Base-by-base conservation (phyloP, 2,888 invertebrate species). In the Chymomyza fuscimana region DNA sequence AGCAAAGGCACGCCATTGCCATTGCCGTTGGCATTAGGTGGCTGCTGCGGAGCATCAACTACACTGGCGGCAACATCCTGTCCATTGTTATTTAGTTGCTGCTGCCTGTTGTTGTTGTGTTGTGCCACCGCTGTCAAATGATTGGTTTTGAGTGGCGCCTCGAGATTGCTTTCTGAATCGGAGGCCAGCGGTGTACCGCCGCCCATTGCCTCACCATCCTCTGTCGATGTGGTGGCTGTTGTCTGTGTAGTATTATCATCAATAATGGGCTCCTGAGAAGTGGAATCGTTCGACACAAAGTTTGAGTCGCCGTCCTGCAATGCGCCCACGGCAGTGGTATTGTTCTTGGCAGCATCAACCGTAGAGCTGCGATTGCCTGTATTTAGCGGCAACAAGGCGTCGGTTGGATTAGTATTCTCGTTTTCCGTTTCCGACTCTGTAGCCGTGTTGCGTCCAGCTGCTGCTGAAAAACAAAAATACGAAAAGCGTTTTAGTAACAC, bases 101-200 rank as follows among this genome's bases (percentile, higher is more conserved):
- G 60, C 46, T 80, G 63, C 69, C 58, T 65, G 63, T 62, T 61
- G 10, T 40, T 52, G 51, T 40, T 65, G 56, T 29, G 32, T 5
- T 58, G 9, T 70, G 67, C 61, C 67, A 58, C 67, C 65, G 65
- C 62, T 65, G 61, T 60, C 66, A 32, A 22, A 58, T 78, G 29
- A 67, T 64, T 66, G 61, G 65, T 68, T 65, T 52, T 54, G 70
- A 70, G 74, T 78, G 95, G 93, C 78, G 95, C 94, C 90, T 96
- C 96, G 79, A 95, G 94, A 92, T 96, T 96, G 90, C 96, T 96
- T 91, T 96, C 96, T 32, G 90, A 90, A 90, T 96, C 96, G 63
- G 94, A 94, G 66, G 89, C 89, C 46, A 88, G 73, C 63, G 89
- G 89, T 74, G 89, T 90, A 67, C 79, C 78, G 16, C 69, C 71